Conservation (phyloP, 2,113 vertebrate genomes). For the Mobula birostris region DNA sequence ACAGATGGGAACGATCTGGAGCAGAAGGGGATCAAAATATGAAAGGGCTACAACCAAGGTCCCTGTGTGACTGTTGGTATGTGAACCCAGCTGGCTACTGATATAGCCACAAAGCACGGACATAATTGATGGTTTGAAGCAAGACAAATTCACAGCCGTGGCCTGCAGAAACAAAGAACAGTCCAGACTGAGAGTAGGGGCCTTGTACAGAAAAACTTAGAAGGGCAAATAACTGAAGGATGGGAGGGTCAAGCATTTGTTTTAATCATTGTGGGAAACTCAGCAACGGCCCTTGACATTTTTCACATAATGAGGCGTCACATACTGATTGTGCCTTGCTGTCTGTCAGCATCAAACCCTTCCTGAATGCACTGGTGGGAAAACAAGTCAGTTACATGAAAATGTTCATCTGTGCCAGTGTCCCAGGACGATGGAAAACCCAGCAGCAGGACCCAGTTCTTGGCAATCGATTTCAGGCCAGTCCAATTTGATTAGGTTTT, state of each 20-base stretch:
- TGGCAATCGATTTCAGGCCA: not conserved
- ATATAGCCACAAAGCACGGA: not conserved
- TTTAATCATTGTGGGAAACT: constrained; percentile 14
- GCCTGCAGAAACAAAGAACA: not conserved
- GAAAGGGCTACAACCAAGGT: not conserved
- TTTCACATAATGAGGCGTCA: not conserved
- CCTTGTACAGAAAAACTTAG: not conserved
- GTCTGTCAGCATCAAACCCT: not conserved
- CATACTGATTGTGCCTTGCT: not conserved
- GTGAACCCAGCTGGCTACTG: not conserved
- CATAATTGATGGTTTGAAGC: not conserved
- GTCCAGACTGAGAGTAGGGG: not conserved
- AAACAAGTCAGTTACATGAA: not conserved
- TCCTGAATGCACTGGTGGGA: not conserved
- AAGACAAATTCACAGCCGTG: not conserved
- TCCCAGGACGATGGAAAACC: not conserved
- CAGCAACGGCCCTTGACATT: not conserved
- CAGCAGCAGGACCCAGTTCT: no score
- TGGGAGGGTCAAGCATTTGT: not conserved
- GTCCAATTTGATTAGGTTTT: not conserved
- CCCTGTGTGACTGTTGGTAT: not conserved
- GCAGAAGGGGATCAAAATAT: not conserved
- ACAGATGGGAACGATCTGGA: constrained; percentile 11
- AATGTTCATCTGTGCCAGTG: not conserved
- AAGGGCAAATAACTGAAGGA: not conserved